Conservation (phyloP, 2,888 invertebrate genomes). For the Ochropleura leucogaster region DNA sequence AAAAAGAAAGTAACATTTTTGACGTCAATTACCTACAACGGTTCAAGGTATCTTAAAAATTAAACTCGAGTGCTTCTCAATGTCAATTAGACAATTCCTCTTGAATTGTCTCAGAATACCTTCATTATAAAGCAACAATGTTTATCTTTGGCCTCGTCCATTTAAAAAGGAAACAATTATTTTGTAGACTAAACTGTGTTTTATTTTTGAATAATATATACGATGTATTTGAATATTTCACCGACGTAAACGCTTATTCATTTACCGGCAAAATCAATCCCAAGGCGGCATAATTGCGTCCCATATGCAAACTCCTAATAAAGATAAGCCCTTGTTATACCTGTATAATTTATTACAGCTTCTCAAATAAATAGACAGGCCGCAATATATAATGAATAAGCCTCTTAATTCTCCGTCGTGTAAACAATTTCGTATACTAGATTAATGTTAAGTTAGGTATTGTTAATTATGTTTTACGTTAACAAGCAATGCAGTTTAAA, state of each 20-base stretch:
- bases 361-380: slow-evolving; percentile 40
- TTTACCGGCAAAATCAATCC: slow-evolving; percentile 12
- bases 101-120: slow-evolving; percentile 45
- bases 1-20: slow-evolving; percentile 57
- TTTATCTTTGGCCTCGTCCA: slow-evolving; percentile 32
- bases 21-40: slow-evolving; percentile 60
- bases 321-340: slow-evolving; percentile 27
- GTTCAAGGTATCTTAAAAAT: slow-evolving; percentile 61
- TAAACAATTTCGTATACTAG: slow-evolving; percentile 32
- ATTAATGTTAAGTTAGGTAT: slow-evolving; percentile 36
- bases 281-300: slow-evolving; percentile 15
- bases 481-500: slow-evolving; percentile 66
- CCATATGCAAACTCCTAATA: slow-evolving; percentile 16
- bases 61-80: slow-evolving; percentile 56
- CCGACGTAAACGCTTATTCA: slow-evolving; percentile 1
- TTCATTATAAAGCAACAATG: slow-evolving; percentile 47
- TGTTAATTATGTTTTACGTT: slow-evolving; percentile 59
- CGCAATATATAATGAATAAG: slow-evolving; percentile 33
- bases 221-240: neutral
- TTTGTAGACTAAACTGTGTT: slow-evolving; percentile 9
- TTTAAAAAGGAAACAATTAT: slow-evolving; percentile 28
- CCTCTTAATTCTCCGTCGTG: slow-evolving; percentile 16
- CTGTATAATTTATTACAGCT: slow-evolving; percentile 40
- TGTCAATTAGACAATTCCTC: slow-evolving; percentile 61
- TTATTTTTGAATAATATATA: slow-evolving; percentile 6